Conservation (phyloP, 2,888 invertebrate species). For the Morpho achilles region DNA sequence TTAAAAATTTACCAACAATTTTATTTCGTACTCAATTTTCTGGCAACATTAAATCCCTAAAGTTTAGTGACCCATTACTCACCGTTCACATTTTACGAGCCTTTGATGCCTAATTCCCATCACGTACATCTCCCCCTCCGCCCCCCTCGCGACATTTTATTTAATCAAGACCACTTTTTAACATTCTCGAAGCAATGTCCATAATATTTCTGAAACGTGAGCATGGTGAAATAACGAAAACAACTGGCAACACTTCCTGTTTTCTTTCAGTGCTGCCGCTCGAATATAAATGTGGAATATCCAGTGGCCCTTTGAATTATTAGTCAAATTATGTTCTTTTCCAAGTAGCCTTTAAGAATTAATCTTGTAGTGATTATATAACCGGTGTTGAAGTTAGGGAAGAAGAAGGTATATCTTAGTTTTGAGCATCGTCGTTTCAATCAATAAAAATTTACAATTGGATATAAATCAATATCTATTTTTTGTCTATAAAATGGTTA, state of each 20-base stretch:
- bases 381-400: no score
- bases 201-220: conserved; percentile 55
- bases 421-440: no score
- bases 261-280: conserved; percentile 28
- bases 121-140: conserved; percentile 46
- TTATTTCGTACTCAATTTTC: conserved; percentile 25
- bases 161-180: conserved; percentile 76
- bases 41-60: conserved; percentile 25
- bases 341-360: no score
- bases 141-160: conserved; percentile 64
- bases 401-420: no score
- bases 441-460: no score
- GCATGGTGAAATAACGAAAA: conserved; percentile 39
- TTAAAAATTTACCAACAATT: conserved; percentile 9
- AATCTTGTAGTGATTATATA: no score
- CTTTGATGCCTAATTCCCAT: conserved; percentile 52
- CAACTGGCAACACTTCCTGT: conserved; percentile 41
- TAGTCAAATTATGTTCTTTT: conserved; percentile 1
- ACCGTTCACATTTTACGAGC: conserved; percentile 40
- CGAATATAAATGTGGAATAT: conserved; percentile 29
- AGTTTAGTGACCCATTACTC: conserved; percentile 43
- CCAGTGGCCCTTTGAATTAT: not conserved
- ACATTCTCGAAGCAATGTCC: conserved; percentile 55
- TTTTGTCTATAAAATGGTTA: no score
- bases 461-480: no score